Conservation (phyloP, 2,797 vertebrate genomes). For the Falco rusticolus region DNA sequence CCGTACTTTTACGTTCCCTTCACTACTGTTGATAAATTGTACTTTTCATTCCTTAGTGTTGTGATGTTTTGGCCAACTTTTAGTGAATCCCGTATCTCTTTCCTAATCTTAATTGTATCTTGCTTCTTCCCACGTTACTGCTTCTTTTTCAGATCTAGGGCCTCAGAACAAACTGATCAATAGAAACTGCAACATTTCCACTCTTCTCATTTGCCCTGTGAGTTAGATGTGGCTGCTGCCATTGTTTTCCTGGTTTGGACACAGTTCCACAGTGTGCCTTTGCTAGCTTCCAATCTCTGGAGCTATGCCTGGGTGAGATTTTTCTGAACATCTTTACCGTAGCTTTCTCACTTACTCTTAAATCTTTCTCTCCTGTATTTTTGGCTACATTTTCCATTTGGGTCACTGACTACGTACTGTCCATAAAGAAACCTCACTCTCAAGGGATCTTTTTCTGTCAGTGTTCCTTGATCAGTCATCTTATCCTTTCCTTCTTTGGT, state of each 20-base stretch:
- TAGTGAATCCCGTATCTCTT: background rate
- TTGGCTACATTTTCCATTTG: background rate
- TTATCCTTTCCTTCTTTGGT: background rate
- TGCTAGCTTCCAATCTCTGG: background rate
- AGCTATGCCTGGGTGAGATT: background rate
- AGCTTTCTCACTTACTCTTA: background rate
- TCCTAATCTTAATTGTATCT: background rate
- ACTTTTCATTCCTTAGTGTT: background rate
- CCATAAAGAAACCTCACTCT: background rate
- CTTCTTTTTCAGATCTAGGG: background rate
- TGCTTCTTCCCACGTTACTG: background rate
- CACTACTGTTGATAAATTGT: background rate
- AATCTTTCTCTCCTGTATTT: background rate
- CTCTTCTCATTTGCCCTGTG: background rate
- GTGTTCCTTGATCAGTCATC: background rate
- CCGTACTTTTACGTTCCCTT: background rate
- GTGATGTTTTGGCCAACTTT: background rate
- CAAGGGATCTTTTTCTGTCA: background rate
- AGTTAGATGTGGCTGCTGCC: background rate
- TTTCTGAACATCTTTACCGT: background rate
- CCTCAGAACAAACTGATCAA: background rate
- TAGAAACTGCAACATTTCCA: background rate
- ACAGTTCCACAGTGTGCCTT: background rate
- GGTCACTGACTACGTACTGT: background rate
- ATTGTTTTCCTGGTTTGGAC: background rate